Evolutionary conservation across 2,888 invertebrate genomes (phyloP).

Genomic region (Oasisia sp.): DNA sequence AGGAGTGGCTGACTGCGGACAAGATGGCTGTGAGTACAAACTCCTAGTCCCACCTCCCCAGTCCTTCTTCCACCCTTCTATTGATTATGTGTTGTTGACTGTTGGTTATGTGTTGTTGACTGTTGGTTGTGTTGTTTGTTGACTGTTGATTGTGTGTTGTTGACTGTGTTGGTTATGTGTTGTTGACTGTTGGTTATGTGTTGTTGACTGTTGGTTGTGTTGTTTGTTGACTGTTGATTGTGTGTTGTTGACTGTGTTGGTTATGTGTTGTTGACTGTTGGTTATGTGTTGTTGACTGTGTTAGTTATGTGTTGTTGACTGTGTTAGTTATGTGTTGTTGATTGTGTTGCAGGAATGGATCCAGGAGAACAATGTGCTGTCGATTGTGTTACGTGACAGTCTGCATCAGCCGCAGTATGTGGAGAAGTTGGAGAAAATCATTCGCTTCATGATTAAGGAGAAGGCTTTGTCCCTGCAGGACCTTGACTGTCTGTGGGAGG

Average conservation of each 20-base stretch:
- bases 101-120: too few species aligned
- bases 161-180: slow-evolving; percentile 64
- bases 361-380: slow-evolving; percentile 92
- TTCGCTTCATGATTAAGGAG: slow-evolving; percentile 92
- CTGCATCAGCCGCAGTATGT: slow-evolving; percentile 95
- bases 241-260: too few species aligned
- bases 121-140: too few species aligned
- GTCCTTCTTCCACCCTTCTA: too few species aligned
- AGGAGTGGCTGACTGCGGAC: slow-evolving; percentile 91
- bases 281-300: too few species aligned
- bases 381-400: slow-evolving; percentile 93
- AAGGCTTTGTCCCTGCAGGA: slow-evolving; percentile 86
- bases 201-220: too few species aligned
- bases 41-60: too few species aligned
- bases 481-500: slow-evolving; percentile 95
- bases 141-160: too few species aligned
- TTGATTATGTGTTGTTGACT: too few species aligned
- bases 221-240: too few species aligned
- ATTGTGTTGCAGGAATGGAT: slow-evolving; percentile 81
- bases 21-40: slow-evolving; percentile 85
- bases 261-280: too few species aligned
- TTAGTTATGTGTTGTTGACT: background rate
- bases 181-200: too few species aligned
- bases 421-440: slow-evolving; percentile 95
- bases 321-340: background rate